Evolutionary conservation across 2,888 invertebrate species (phyloP), one percentile per base, ranked within the genome.

Genomic region (Rotaria sp.): DNA sequence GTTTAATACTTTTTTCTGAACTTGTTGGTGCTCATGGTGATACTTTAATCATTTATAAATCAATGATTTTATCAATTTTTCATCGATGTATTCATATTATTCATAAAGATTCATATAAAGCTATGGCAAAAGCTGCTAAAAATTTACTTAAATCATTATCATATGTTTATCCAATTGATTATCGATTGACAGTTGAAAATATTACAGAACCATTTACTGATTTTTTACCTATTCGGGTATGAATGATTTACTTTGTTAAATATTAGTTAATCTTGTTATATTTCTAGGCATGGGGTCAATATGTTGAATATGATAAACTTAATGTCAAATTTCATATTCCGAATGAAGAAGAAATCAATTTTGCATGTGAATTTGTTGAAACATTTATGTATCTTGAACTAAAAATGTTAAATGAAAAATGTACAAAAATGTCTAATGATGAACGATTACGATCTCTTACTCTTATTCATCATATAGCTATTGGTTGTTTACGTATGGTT

Each of bases 321-420:
- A 92, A 93, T 15, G 92, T 95, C 38, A 92, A 93, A 74, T 96
- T 95, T 95, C 95, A 95, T 89, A 92, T 94, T 84, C 96, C 96
- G 0, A 93, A 92, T 41, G 92, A 93, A 41, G 93, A 93, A 67
- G 96, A 96, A 90, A 93, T 94, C 0, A 90, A 91, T 59, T 59
- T 59, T 30, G 59, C 59, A 30, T 59, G 59, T 59, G 59, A 59
- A 59, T 59, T 59, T 30, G 59, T n/a, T 30, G 30, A 59, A 30
- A 59, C 2, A n/a, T 59, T 30, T 59, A 30, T 59, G 1, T 59
- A 59, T 59, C 59, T 30, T 30, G 59, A 59, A 59, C 10, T 59
- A 30, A n/a, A 59, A 13, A 30, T 59, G 10, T 59, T 59, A 59
- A 59, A n/a, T 30, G 59, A 59, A 59, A 59, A 59, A 7, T n/a